Evolutionary conservation across 2,888 invertebrate species (phyloP).

Genomic region (Caenorhabditis afra): DNA sequence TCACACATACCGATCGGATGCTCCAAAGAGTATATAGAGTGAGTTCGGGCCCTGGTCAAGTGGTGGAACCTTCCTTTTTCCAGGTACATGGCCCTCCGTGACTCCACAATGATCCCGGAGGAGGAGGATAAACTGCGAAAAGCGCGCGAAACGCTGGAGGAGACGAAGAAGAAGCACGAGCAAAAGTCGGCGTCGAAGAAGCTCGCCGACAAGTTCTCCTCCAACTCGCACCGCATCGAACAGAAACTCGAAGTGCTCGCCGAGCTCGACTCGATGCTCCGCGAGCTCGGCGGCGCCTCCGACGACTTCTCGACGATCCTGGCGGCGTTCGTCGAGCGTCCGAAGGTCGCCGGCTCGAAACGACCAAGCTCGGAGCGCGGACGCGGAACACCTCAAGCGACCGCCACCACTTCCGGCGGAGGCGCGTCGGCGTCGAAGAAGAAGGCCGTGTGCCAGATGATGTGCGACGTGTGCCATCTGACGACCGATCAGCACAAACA

Average conservation of each 20-base stretch:
- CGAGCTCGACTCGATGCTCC: slow-evolving; percentile 3
- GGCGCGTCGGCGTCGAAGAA: slow-evolving; percentile 7
- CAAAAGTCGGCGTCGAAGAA: slow-evolving; percentile 21
- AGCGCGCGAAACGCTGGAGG: slow-evolving; percentile 18
- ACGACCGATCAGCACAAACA: slow-evolving; percentile 93
- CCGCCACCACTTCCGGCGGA: not conserved
- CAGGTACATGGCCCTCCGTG: slow-evolving; percentile 72
- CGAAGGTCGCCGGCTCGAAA: slow-evolving; percentile 1
- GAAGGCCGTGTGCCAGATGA: not conserved
- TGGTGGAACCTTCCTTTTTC: not conserved
- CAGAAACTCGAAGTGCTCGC: slow-evolving; percentile 4
- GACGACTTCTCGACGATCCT: not conserved
- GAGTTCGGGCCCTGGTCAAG: slow-evolving; percentile 6
- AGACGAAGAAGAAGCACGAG: slow-evolving; percentile 32
- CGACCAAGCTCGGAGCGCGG: slow-evolving; percentile 10
- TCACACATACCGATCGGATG: slow-evolving; percentile 57
- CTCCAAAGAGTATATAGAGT: slow-evolving; percentile 65
- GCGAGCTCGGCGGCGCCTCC: slow-evolving; percentile 2
- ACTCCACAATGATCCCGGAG: slow-evolving; percentile 62
- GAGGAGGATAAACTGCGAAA: slow-evolving; percentile 64
- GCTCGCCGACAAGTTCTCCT: slow-evolving; percentile 19
- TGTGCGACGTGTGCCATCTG: slow-evolving; percentile 81
- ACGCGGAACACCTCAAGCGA: too few relatives aligned
- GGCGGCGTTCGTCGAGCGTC: too few relatives aligned
- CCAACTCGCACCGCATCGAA: slow-evolving; percentile 23